Evolutionary conservation across 2,888 invertebrate genomes (phyloP).

Genomic region (Corbicula japonica): DNA sequence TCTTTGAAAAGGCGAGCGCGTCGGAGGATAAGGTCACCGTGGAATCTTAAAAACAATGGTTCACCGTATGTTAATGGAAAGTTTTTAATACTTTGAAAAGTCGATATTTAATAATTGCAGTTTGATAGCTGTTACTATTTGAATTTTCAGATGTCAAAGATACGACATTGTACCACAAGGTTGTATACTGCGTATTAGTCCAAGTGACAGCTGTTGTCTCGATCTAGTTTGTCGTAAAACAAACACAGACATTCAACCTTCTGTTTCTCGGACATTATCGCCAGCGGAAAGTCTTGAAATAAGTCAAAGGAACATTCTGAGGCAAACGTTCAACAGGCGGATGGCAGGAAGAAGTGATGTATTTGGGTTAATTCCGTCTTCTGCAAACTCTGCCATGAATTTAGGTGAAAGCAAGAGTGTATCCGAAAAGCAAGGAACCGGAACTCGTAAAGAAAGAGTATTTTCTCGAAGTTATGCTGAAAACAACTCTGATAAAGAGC

Average conservation of each 20-base stretch:
- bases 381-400: neutral
- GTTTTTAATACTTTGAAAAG: no score
- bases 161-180: constrained; percentile 32
- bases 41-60: no score
- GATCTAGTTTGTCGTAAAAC: constrained; percentile 31
- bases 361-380: neutral
- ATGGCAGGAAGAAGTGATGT: neutral
- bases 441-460: neutral
- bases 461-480: neutral
- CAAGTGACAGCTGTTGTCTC: constrained; percentile 29
- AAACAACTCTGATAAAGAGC: neutral
- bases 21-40: no score
- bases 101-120: no score
- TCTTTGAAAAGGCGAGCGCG: no score
- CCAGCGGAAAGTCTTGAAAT: neutral
- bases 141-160: constrained; percentile 33
- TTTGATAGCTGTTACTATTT: no score
- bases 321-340: constrained; percentile 18
- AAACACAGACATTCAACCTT: neutral
- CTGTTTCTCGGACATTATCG: neutral
- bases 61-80: no score
- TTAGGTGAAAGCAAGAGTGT: neutral
- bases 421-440: neutral
- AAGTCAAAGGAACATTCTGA: neutral
- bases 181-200: constrained; percentile 16